Conservation (phyloP, 2,888 invertebrate genomes). For the Papilio demoleus region DNA sequence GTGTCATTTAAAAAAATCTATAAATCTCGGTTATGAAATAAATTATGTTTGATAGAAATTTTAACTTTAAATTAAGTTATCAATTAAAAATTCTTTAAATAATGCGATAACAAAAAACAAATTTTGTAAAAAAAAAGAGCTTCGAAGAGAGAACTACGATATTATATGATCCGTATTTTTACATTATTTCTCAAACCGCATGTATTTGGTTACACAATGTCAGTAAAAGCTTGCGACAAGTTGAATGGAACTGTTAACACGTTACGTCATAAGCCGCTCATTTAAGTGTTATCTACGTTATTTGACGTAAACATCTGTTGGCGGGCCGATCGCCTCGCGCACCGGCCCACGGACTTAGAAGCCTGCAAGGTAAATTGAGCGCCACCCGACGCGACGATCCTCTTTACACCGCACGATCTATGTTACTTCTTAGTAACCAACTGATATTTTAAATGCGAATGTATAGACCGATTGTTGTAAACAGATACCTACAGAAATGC, state of each 20-base stretch:
- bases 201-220: not conserved
- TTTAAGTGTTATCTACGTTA: conserved; percentile 27
- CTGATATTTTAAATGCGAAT: not conserved
- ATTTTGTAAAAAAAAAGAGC: too few relatives aligned
- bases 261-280: not conserved
- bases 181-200: too few relatives aligned
- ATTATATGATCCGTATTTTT: too few relatives aligned
- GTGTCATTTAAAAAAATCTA: too few relatives aligned
- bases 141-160: too few relatives aligned
- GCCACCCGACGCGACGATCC: not conserved
- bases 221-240: conserved; percentile 7
- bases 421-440: not conserved
- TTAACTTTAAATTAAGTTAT: too few relatives aligned
- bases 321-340: conserved; percentile 23
- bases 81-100: too few relatives aligned
- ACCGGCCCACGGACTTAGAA: conserved; percentile 31
- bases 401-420: conserved; percentile 21
- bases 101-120: too few relatives aligned
- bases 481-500: too few relatives aligned
- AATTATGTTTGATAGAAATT: too few relatives aligned
- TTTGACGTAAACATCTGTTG: conserved; percentile 38
- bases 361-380: conserved; percentile 28
- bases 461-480: too few relatives aligned
- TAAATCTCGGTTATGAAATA: too few relatives aligned
- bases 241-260: conserved; percentile 5